These are phyloP conservation scores for Villa cingulata DNA, from an alignment of 2,888 invertebrate genomes.

Conservation along the genomic window DNA sequence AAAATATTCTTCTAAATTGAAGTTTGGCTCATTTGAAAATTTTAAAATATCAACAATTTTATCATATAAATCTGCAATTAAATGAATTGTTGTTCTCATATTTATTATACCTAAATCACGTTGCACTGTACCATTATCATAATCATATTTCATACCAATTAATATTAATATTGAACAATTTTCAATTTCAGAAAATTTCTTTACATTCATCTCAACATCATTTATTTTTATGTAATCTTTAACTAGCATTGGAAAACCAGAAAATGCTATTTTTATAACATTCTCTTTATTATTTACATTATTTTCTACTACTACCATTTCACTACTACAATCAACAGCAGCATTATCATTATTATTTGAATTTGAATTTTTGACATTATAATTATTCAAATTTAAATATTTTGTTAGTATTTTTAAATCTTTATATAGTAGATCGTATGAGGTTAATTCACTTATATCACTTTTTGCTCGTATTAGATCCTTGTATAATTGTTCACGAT, in stretches of 20 bases:
- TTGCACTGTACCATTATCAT: constrained; percentile 28
- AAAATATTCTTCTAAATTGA: constrained; percentile 32
- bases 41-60: constrained; percentile 21
- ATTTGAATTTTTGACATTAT: neutral
- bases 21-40: constrained; percentile 14
- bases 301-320: too few species aligned
- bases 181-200: constrained; percentile 36
- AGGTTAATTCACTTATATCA: constrained; percentile 49
- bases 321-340: too few species aligned
- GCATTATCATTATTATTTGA: neutral
- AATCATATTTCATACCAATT: constrained; percentile 47
- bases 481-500: constrained; percentile 38
- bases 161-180: constrained; percentile 40
- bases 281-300: neutral
- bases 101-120: constrained; percentile 48
- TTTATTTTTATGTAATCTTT: constrained; percentile 22
- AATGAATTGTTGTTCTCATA: constrained; percentile 15
- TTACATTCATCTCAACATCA: constrained; percentile 38
- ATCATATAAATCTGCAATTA: constrained; percentile 21
- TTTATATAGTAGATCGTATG: constrained; percentile 55
- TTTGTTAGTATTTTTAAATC: constrained; percentile 58
- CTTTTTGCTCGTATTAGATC: constrained; percentile 48
- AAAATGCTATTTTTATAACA: constrained; percentile 41
- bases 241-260: constrained; percentile 35
- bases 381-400: too few species aligned